Percentiles rank a stretch among this genome's conserved stretches.
These are phyloP conservation scores for Drosophila kuntzei DNA, from an alignment of 2,888 invertebrate species.

Conservation along the genomic window DNA sequence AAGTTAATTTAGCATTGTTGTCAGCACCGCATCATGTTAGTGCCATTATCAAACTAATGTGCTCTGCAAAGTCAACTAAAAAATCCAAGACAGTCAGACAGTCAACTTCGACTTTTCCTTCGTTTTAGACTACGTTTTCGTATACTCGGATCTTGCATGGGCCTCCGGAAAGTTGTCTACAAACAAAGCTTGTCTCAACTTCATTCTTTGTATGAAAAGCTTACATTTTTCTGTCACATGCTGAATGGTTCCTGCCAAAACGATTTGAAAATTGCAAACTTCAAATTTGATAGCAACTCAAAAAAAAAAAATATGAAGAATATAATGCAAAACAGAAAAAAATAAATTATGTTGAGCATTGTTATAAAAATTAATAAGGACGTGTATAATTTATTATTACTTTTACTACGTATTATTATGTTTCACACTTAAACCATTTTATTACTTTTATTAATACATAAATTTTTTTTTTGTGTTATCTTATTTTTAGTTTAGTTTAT, in stretches of 20 bases:
- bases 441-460: too few species aligned
- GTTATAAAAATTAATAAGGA: too few species aligned
- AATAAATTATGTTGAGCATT: too few species aligned
- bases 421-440: too few species aligned
- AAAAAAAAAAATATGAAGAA: too few species aligned
- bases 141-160: conserved; percentile 46
- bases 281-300: too few species aligned
- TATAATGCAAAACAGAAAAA: too few species aligned
- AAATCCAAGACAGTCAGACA: conserved; percentile 29
- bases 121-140: conserved; percentile 5
- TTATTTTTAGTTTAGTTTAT: too few species aligned
- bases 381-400: too few species aligned
- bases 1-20: conserved; percentile 57
- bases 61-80: conserved; percentile 42
- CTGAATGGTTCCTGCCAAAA: conserved; percentile 46
- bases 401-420: too few species aligned
- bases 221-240: conserved; percentile 38
- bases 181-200: conserved; percentile 68
- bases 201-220: conserved; percentile 14
- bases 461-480: too few species aligned
- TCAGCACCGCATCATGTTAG: conserved; percentile 77
- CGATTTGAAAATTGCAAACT: conserved; percentile 68
- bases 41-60: conserved; percentile 79
- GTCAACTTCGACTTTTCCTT: conserved; percentile 1
- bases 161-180: conserved; percentile 48